Conservation (phyloP, 2,797 vertebrate species). For the Takifugu rubripes region DNA sequence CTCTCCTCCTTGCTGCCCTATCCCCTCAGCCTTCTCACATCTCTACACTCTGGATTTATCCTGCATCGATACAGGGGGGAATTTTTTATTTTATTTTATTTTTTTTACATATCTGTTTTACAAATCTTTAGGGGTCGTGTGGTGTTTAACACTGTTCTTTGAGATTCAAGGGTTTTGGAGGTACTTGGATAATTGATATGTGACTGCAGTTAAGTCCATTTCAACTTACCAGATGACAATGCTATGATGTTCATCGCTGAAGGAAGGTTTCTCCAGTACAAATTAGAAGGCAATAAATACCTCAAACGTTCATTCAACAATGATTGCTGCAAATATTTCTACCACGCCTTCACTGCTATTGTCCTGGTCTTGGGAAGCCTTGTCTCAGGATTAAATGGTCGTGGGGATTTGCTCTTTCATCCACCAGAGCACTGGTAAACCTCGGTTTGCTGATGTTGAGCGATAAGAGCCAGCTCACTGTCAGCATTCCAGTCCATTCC, state of each 20-base stretch:
- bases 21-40: conserved; percentile 4
- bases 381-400: not conserved
- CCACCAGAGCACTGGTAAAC: not conserved
- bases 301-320: no score
- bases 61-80: not conserved
- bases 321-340: no score
- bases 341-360: not conserved
- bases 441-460: not conserved
- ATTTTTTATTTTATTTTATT: not conserved
- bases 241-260: no score
- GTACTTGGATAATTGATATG: no score
- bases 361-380: not conserved
- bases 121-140: no score
- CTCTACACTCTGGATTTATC: conserved; percentile 3
- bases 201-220: no score
- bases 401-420: conserved; percentile 4
- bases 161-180: no score
- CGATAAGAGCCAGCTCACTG: not conserved
- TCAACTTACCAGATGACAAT: no score
- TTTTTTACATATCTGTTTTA: not conserved
- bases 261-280: no score
- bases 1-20: conserved; percentile 21
- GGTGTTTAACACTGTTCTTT: no score
- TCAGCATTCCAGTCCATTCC: not conserved
- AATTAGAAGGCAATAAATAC: no score